Evolutionary conservation across 1,140 invertebrate species (phyloP).

Genomic region (Sitodiplosis mosellana): DNA sequence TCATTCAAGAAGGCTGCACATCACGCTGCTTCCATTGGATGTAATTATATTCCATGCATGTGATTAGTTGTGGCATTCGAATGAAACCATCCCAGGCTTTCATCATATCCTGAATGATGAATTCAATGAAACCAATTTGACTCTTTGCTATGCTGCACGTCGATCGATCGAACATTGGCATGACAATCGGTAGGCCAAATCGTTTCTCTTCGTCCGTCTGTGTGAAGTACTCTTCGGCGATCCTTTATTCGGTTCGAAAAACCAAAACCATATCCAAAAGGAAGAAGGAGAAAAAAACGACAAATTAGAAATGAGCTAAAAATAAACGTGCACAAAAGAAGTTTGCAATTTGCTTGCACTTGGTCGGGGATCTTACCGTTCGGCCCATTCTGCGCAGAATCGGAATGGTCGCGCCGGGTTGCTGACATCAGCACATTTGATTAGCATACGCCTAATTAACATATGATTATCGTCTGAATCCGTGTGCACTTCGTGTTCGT

Average conservation of each 20-base stretch:
- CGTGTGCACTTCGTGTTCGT: conserved; percentile 6
- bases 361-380: conserved; percentile 28
- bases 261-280: too few relatives aligned
- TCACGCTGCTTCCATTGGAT: conserved; percentile 75
- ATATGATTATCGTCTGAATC: conserved; percentile 16
- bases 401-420: conserved; percentile 75
- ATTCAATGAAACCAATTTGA: conserved; percentile 92
- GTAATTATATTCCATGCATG: conserved; percentile 70
- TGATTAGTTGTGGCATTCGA: conserved; percentile 76
- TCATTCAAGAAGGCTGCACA: conserved; percentile 27
- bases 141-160: conserved; percentile 91
- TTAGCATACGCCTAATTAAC: conserved; percentile 61
- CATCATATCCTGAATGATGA: conserved; percentile 93
- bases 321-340: too few relatives aligned
- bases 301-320: too few relatives aligned
- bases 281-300: too few relatives aligned
- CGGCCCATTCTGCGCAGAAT: conserved; percentile 80
- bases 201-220: conserved; percentile 87
- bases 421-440: conserved; percentile 92
- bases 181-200: conserved; percentile 71
- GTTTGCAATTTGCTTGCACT: neutral
- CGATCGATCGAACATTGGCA: conserved; percentile 88
- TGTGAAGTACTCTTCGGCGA: conserved; percentile 82
- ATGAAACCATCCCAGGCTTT: conserved; percentile 89
- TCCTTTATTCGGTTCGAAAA: too few relatives aligned